Percentiles rank a stretch among this genome's conserved stretches.
phyloP scores from a whole-genome alignment of 2,113 vertebrate genomes.

The Machaerirhynchus nigripectus region DNA sequence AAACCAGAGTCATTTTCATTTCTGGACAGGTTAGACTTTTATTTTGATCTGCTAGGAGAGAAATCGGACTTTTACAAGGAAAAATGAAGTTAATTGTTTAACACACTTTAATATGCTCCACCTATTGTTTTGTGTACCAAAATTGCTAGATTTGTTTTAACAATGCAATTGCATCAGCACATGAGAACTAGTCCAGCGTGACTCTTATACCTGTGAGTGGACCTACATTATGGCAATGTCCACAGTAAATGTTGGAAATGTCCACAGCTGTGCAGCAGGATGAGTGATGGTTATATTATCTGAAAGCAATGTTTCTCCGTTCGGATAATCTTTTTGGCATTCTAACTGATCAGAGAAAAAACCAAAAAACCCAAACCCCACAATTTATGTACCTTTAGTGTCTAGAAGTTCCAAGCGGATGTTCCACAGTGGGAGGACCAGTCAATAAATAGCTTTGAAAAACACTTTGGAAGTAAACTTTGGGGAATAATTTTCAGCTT shows the following conservation, averaged over 20 bases:
- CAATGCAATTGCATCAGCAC: not conserved
- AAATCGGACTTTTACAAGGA: not conserved
- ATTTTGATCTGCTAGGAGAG: not conserved
- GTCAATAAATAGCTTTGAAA: not conserved
- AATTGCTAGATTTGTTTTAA: not conserved
- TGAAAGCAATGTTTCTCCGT: not conserved
- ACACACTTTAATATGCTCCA: not conserved
- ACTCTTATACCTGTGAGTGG: not conserved
- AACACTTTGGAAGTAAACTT: not conserved
- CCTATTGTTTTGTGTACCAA: not conserved
- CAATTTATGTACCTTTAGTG: not conserved
- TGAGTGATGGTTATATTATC: not conserved
- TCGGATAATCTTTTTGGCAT: not conserved
- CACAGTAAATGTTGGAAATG: not conserved
- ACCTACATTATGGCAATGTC: not conserved
- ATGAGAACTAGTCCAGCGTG: not conserved
- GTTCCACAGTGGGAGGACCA: not conserved
- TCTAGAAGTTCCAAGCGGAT: fast-evolving
- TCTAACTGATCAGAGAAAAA: not conserved
- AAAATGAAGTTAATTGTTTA: not conserved
- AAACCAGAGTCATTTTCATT: not conserved
- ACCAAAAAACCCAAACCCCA: not conserved
- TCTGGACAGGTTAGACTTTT: not conserved
- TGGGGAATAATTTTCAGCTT: not conserved
- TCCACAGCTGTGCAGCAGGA: not conserved